These are phyloP conservation scores for Pomatostomus ruficeps DNA, from an alignment of 2,113 vertebrate species.

Conservation along the genomic window DNA sequence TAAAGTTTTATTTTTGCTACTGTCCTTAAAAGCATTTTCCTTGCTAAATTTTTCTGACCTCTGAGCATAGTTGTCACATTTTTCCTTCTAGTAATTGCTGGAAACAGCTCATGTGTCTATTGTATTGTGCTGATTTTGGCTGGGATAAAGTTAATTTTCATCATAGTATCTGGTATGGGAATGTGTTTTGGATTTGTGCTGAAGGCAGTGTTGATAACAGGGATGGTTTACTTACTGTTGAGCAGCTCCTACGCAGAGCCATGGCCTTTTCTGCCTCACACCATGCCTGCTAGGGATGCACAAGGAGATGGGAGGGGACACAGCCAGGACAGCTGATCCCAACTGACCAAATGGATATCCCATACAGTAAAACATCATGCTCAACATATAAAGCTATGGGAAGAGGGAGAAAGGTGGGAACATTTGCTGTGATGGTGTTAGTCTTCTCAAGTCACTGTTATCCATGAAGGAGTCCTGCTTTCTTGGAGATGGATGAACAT, in stretches of 20 bases:
- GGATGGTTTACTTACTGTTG: not conserved
- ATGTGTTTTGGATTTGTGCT: not conserved
- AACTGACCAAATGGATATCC: not conserved
- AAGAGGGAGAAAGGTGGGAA: not conserved
- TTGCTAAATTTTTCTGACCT: not conserved
- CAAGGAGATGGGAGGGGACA: not conserved
- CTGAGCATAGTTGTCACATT: not conserved
- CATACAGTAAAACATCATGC: no score
- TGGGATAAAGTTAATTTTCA: not conserved
- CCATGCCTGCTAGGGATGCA: not conserved
- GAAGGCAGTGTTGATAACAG: not conserved
- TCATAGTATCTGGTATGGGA: not conserved
- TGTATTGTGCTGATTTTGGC: not conserved
- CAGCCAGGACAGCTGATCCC: not conserved
- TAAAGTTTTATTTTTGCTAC: not conserved
- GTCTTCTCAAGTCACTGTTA: not conserved
- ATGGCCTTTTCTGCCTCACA: not conserved
- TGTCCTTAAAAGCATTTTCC: not conserved
- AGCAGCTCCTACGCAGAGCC: not conserved
- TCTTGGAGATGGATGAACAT: not conserved
- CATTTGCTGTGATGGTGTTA: fast-evolving
- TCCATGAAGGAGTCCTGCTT: not conserved
- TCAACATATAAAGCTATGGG: not conserved
- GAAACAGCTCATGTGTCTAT: not conserved
- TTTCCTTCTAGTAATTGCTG: not conserved